Evolutionary conservation across 2,888 invertebrate genomes (phyloP), one percentile per base, ranked within the genome.

Genomic region (Nomada ruficornis): DNA sequence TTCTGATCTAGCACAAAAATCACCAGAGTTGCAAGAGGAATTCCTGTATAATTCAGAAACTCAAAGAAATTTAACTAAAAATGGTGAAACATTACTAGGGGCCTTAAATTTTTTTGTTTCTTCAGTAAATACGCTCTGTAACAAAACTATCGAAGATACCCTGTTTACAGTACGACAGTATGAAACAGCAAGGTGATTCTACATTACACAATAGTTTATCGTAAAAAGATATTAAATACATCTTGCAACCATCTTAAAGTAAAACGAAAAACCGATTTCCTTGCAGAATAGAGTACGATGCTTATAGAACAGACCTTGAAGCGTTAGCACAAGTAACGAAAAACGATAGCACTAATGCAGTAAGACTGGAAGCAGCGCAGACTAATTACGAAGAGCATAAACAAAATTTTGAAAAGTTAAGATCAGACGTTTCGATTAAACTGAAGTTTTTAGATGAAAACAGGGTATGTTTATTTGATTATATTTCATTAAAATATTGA

Each of bases 131-230:
- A 99, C 99, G 23, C 95, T 99, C 90, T 98, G 98, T 94, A 97
- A 98, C 95, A 99, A 99, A 95, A 99, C 99, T 60, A 99, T 99
- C 94, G 99, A 99, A 94, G 99, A 99, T 94, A 99, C 97, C 2
- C 94, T 97, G 87, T 94, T 96, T 82, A 97, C 97, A 74, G 96
- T 97, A 82, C 95, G 96, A 90, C 96, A 96, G 91, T 97, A 97
- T 93, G 97, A 97, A 94, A 95, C 95, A 80, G 96, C 97, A 54
- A 95, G 97, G 96, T 98, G 91, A 50, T 62, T 15, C 55, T 50
- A 10, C 11, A 62, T 26, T 3, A 20, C 11, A 68, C 0, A 59
- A 26, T 36, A 1, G 15, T 54, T 29, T 36, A 11, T 9, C 36
- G 23, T 2, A 23, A 57, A 10, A 23, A 11, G 9, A 42, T 29